Evolutionary conservation across 2,888 invertebrate genomes (phyloP).

Genomic region (Yponomeuta plumbellus): DNA sequence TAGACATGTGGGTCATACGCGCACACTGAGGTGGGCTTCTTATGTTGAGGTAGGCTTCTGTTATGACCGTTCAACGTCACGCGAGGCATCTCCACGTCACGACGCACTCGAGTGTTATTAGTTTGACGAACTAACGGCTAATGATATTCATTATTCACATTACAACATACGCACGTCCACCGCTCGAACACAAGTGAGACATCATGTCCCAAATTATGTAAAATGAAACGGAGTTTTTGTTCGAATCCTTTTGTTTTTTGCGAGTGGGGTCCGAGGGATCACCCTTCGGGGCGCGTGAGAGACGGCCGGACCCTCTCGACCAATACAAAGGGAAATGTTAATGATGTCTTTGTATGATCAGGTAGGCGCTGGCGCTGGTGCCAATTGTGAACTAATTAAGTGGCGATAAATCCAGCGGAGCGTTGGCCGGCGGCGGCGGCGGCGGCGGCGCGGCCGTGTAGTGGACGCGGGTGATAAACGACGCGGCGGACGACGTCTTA

Average conservation of each 20-base stretch:
- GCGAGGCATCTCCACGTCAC: not conserved
- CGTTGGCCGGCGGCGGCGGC: not conserved
- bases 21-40: not conserved
- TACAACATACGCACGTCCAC: not conserved
- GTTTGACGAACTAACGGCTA: not conserved
- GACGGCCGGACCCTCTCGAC: not conserved
- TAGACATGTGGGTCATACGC: no score
- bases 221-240: not conserved
- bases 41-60: not conserved
- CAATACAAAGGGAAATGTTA: not conserved
- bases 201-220: not conserved
- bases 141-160: not conserved
- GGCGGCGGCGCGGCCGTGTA: not conserved
- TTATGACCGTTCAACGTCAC: not conserved
- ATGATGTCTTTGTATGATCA: conserved; percentile 2
- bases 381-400: conserved; percentile 1
- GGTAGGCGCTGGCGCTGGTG: not conserved
- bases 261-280: not conserved
- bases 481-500: not conserved
- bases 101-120: not conserved
- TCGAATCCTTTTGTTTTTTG: not conserved
- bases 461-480: conserved; percentile 8
- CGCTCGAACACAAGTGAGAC: not conserved
- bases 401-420: conserved; percentile 5
- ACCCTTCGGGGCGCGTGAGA: not conserved